phyloP scores from a whole-genome alignment of 2,888 invertebrate species.

The Habroteleia sp. region DNA sequence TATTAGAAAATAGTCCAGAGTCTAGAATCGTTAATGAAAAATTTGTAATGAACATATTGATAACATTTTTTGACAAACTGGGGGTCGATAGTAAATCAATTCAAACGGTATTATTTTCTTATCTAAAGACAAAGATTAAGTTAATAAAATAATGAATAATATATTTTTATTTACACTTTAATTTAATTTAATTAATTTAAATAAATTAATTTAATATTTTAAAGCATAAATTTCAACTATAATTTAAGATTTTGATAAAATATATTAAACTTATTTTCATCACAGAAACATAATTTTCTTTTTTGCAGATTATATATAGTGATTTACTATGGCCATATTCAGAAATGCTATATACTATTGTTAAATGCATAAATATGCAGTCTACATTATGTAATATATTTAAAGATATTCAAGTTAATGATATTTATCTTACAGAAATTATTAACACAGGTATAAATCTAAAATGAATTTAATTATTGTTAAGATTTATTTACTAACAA shows the following conservation, averaged over 20 bases:
- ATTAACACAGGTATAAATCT: constrained; percentile 16
- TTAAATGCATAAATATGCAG: constrained; percentile 2
- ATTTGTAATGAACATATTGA: constrained; percentile 29
- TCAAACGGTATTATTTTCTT: constrained; percentile 7
- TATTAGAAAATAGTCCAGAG: constrained; percentile 35
- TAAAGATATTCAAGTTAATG: constrained; percentile 21
- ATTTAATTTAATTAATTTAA: too few relatives aligned
- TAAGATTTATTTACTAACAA: too few relatives aligned
- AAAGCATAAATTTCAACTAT: too few relatives aligned
- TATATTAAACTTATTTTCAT: too few relatives aligned
- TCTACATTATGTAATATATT: constrained; percentile 18
- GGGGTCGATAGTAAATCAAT: constrained; percentile 18
- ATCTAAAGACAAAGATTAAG: too few relatives aligned
- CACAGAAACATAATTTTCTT: constrained; percentile 3
- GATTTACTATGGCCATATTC: constrained; percentile 9
- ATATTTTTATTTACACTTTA: too few relatives aligned
- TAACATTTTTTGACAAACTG: constrained; percentile 20
- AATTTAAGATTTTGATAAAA: too few relatives aligned
- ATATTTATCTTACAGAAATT: constrained; percentile 21
- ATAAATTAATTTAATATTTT: too few relatives aligned
- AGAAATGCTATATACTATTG: constrained; percentile 8
- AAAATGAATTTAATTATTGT: too few relatives aligned
- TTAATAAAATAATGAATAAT: neutral
- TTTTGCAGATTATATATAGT: constrained; percentile 5
- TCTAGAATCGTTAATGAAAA: constrained; percentile 14